phyloP scores from a whole-genome alignment of 2,888 invertebrate genomes.

The Sthenelais limicola region DNA sequence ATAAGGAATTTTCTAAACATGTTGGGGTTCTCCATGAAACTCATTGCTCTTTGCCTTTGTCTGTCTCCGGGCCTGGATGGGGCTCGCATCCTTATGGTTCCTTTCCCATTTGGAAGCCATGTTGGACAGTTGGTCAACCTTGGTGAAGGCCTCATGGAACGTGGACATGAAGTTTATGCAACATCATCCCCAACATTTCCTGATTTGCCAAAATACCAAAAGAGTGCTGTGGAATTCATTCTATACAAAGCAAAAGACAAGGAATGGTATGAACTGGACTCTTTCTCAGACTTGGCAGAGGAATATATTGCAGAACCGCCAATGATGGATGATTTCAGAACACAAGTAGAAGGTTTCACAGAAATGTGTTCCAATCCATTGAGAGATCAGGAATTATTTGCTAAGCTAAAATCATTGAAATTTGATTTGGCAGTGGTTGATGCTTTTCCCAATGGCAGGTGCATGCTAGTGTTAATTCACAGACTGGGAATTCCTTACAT shows the following conservation, averaged over 20 bases:
- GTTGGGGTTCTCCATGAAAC: no score
- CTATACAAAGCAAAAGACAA: background rate
- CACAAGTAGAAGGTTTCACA: background rate
- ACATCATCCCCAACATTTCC: background rate
- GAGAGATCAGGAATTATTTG: background rate
- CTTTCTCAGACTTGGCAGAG: background rate
- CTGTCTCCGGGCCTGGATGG: no score
- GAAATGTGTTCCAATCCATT: constrained; percentile 13
- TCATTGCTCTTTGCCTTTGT: no score
- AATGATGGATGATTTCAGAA: background rate
- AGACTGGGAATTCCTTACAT: constrained; percentile 24
- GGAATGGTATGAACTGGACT: constrained; percentile 5
- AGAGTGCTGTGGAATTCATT: background rate
- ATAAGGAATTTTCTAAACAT: no score
- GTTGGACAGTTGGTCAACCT: background rate
- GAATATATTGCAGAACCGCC: background rate
- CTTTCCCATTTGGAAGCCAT: constrained; percentile 15
- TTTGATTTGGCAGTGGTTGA: constrained; percentile 29
- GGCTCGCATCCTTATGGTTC: constrained; percentile 17
- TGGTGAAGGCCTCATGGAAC: constrained; percentile 16
- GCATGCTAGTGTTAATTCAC: constrained; percentile 10
- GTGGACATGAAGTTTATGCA: constrained; percentile 31
- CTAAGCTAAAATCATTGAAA: background rate
- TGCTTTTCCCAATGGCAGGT: constrained; percentile 11
- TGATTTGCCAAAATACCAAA: background rate